Evolutionary conservation across 2,113 vertebrate genomes (phyloP), one percentile per base, ranked within the genome.

Genomic region (Bujurquina vittata): DNA sequence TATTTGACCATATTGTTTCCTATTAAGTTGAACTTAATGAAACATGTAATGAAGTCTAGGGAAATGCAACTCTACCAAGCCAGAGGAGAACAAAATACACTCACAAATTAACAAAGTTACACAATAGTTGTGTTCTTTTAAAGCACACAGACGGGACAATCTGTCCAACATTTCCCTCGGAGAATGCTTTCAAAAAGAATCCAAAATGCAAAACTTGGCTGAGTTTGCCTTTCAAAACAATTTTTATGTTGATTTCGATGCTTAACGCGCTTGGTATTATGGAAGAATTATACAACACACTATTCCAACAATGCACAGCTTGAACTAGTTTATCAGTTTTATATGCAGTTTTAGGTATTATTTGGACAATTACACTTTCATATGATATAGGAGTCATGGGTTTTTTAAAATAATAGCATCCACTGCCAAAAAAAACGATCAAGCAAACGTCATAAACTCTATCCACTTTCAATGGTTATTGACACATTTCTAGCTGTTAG

Each of bases 131-230:
- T 54, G 61, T 63, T 65, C 20, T 61, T 43, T 49, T 18, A 56
- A 54, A 62, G 37, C 56, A 14, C 23, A 43, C 54, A 75, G 40
- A 37, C 3, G 8, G 60, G 22, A 76, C 20, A 54, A 49, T 69
- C 60, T 57, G 81, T 77, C 57, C 72, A 23, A 10, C n/a, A 4
- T 40, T 35, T 74, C 20, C 9, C 11, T 49, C 43, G 7, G 26
- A 23, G 6, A 67, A 35, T 52, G 49, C 26, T 74, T 57, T 55
- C 5, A 2, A 57, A 80, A 79, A 79, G 5, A 52, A 77, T 15
- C 17, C 31, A 22, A 77, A 79, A 80, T 11, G 54, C 3, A 23
- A 76, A 76, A 81, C n/a, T 43, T 81, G 80, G 80, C 67, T 5
- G 9, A 80, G 54, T 18, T 3, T 11, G 52, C 26, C 35, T 81